Conservation (phyloP, 2,113 vertebrate genomes). For the Pogona vitticeps region DNA sequence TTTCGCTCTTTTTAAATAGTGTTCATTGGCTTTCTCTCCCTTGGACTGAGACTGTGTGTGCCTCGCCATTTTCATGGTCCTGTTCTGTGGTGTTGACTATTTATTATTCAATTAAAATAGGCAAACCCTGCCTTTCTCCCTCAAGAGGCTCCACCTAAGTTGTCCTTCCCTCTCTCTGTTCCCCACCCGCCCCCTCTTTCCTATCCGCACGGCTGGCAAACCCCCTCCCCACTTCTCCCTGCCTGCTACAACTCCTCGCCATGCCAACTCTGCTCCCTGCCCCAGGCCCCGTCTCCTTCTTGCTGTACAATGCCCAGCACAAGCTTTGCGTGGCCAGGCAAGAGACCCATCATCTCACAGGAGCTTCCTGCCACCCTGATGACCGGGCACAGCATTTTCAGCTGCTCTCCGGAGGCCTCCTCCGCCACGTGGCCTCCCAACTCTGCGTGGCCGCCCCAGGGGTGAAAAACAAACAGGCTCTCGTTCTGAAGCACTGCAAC, state of each 20-base stretch:
- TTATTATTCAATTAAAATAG: too few relatives aligned
- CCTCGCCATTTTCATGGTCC: too few relatives aligned
- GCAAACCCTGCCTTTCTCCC: not conserved
- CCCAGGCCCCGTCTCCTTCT: slow-evolving; percentile 7
- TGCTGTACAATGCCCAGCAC: not conserved
- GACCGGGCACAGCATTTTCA: slow-evolving; percentile 14
- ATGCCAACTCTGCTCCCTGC: not conserved
- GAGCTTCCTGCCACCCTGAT: not conserved
- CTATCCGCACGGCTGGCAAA: not conserved
- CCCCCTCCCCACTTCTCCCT: too few relatives aligned
- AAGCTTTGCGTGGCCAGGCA: slow-evolving; percentile 17
- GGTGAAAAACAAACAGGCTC: not conserved
- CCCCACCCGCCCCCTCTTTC: not conserved
- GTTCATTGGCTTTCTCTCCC: too few relatives aligned
- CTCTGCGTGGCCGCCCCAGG: slow-evolving; percentile 13
- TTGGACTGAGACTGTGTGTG: too few relatives aligned
- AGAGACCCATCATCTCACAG: slow-evolving; percentile 9
- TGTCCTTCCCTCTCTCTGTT: not conserved
- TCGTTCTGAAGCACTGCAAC: slow-evolving; percentile 7
- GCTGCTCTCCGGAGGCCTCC: slow-evolving; percentile 11
- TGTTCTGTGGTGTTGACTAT: too few relatives aligned
- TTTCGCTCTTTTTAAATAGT: too few relatives aligned
- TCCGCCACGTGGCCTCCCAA: slow-evolving; percentile 12
- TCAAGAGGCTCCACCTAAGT: not conserved
- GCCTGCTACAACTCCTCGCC: not conserved